Percentiles rank a stretch among this genome's conserved stretches.
Conservation (phyloP, 1,140 invertebrate species). For the Trichogramma pretiosum region DNA sequence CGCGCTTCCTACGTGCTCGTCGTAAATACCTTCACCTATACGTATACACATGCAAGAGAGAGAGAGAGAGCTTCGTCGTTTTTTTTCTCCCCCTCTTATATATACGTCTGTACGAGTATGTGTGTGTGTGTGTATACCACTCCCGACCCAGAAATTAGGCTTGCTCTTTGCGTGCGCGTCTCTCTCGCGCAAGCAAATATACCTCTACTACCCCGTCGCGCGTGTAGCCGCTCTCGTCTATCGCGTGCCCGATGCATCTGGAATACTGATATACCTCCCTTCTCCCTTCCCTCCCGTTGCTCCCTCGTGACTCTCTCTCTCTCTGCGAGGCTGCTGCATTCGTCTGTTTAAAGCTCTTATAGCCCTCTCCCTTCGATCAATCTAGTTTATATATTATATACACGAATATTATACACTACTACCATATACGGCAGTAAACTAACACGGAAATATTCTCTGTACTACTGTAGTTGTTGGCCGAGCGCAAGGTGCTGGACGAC, state of each 20-base stretch:
- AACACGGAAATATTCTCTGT: too few relatives aligned
- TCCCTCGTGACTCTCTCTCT: neutral
- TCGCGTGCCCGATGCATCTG: neutral
- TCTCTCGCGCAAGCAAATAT: neutral
- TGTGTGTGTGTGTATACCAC: too few relatives aligned
- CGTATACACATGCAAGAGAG: too few relatives aligned
- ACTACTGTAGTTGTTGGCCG: conserved; percentile 47
- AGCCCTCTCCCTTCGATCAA: neutral
- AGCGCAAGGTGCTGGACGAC: conserved; percentile 58
- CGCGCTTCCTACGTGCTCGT: too few relatives aligned
- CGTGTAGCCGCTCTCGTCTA: neutral
- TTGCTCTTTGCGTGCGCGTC: conserved; percentile 7
- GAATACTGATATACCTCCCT: conserved; percentile 2
- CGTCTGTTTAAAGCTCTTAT: neutral
- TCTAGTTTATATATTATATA: too few relatives aligned
- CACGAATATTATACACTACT: too few relatives aligned
- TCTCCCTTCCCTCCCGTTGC: neutral
- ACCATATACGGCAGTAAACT: too few relatives aligned
- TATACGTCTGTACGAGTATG: too few relatives aligned
- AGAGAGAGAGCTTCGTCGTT: too few relatives aligned
- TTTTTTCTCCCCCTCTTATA: too few relatives aligned
- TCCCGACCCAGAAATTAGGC: conserved; percentile 5
- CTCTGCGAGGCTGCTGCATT: neutral
- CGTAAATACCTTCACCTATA: too few relatives aligned
- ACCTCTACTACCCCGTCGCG: too few relatives aligned